Conservation (phyloP, 2,113 vertebrate species). For the Okapia johnstoni region DNA sequence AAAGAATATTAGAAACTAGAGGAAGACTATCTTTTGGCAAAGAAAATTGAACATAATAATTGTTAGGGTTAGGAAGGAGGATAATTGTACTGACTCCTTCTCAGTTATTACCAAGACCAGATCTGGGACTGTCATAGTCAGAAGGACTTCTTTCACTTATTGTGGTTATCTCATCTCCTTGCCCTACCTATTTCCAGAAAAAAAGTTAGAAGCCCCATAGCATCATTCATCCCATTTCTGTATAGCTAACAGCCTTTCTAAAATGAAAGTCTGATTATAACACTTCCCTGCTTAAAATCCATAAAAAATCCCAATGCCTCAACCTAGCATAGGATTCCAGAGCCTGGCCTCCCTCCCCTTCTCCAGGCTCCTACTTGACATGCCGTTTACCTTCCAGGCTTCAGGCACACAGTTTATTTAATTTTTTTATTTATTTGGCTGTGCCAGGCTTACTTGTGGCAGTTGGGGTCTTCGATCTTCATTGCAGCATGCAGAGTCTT, state of each 20-base stretch:
- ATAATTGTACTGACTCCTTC: background rate
- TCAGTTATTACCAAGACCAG: background rate
- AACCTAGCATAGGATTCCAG: background rate
- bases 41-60: background rate
- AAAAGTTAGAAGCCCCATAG: background rate
- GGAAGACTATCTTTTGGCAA: background rate
- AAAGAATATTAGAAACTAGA: background rate
- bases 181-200: background rate
- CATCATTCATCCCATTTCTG: background rate
- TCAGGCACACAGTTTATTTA: background rate
- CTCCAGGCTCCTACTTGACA: background rate
- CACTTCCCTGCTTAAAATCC: background rate
- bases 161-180: background rate
- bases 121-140: background rate
- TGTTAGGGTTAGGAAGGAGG: background rate
- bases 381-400: background rate
- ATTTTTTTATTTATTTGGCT: background rate
- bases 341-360: background rate
- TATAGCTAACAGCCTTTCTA: background rate
- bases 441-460: background rate
- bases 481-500: background rate
- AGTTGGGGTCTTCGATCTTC: background rate
- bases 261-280: background rate
- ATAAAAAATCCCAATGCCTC: background rate
- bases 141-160: background rate